A percentile compares a stretch with the other conserved stretches of the same genome.
phyloP scores from a whole-genome alignment of 2,113 vertebrate species.

The Nyctibius bracteatus region DNA sequence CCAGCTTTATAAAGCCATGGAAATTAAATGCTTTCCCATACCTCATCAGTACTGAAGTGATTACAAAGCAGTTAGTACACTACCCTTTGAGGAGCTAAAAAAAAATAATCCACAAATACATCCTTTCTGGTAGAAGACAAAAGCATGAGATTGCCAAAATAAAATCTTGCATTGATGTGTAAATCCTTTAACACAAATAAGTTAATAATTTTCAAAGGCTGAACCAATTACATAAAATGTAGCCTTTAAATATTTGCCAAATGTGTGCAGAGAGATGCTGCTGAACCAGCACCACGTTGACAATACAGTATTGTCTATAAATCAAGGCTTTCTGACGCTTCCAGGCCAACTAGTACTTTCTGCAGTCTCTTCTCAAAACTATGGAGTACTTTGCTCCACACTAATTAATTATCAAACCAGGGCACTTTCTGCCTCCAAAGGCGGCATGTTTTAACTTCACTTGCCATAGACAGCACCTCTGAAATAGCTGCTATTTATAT shows the following conservation, averaged over 20 bases:
- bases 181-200: constrained; percentile 61
- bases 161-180: constrained; percentile 46
- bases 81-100: constrained; percentile 33
- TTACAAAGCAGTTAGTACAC: constrained; percentile 25
- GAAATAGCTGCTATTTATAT: constrained; percentile 59
- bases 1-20: not conserved
- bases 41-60: constrained; percentile 11
- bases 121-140: constrained; percentile 40
- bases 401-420: constrained; percentile 61
- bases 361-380: constrained; percentile 21
- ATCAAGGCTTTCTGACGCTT: constrained; percentile 55
- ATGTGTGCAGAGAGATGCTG: constrained; percentile 57
- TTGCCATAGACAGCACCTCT: constrained; percentile 4
- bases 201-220: constrained; percentile 57
- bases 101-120: constrained; percentile 19
- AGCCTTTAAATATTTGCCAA: constrained; percentile 71
- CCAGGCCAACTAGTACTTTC: constrained; percentile 37
- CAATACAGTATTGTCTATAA: constrained; percentile 63
- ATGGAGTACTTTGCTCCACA: constrained; percentile 34
- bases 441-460: constrained; percentile 19
- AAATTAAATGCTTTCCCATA: constrained; percentile 32
- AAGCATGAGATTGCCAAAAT: constrained; percentile 34
- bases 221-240: constrained; percentile 60
- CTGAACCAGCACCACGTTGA: constrained; percentile 63
- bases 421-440: constrained; percentile 51